These are phyloP conservation scores for Diaphora mendica DNA, from an alignment of 2,888 invertebrate genomes.

Conservation along the genomic window DNA sequence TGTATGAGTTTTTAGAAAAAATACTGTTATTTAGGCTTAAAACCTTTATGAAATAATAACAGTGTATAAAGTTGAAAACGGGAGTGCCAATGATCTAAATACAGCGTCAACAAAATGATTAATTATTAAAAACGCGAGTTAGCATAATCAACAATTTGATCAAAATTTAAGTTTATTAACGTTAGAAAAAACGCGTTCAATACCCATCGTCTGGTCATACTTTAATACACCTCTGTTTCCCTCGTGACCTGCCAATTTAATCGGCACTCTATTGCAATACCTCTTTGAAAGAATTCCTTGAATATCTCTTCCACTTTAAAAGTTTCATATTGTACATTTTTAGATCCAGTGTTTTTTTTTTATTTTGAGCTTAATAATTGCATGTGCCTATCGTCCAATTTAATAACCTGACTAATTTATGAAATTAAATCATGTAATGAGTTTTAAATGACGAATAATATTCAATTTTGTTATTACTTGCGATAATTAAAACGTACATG, in stretches of 20 bases:
- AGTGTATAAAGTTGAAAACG: too few relatives aligned
- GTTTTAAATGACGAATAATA: neutral
- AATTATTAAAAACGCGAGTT: neutral
- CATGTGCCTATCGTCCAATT: neutral
- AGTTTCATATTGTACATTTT: conserved; percentile 33
- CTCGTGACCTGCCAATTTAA: conserved; percentile 12
- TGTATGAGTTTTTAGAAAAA: too few relatives aligned
- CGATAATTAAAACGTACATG: too few relatives aligned
- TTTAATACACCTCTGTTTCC: neutral
- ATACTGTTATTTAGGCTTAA: too few relatives aligned
- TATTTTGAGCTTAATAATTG: conserved; percentile 10
- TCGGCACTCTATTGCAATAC: conserved; percentile 13
- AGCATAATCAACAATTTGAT: neutral
- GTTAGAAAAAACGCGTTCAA: neutral
- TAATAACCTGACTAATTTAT: neutral
- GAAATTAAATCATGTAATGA: neutral
- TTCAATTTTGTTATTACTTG: neutral
- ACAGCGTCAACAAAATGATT: too few relatives aligned
- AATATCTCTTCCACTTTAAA: conserved; percentile 18
- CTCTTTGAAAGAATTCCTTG: conserved; percentile 5
- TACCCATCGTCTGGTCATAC: neutral
- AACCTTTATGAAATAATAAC: too few relatives aligned
- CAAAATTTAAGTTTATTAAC: neutral
- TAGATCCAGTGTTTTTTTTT: conserved; percentile 17
- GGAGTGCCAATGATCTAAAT: neutral